Evolutionary conservation across 2,888 invertebrate species (phyloP).

Genomic region (Hoplodrina blanda): DNA sequence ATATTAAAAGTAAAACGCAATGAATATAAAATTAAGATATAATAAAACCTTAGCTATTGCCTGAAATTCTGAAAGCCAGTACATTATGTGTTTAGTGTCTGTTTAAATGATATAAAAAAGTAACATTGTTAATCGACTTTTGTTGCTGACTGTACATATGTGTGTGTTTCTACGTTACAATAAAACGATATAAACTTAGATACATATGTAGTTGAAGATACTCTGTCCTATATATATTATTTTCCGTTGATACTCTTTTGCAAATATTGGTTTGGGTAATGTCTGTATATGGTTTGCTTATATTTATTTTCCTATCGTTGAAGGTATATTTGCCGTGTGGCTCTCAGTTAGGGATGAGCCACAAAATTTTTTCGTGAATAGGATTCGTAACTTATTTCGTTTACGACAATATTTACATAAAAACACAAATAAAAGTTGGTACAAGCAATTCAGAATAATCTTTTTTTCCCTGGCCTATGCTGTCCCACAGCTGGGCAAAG

Average conservation of each 20-base stretch:
- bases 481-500: too few relatives aligned
- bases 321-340: slow-evolving; percentile 14
- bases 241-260: slow-evolving; percentile 2
- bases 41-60: too few relatives aligned
- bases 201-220: neutral
- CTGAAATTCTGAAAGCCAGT: too few relatives aligned
- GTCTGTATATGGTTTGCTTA: slow-evolving; percentile 8
- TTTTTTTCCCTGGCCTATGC: too few relatives aligned
- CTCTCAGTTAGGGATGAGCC: neutral
- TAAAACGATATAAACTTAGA: neutral
- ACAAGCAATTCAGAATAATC: too few relatives aligned
- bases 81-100: too few relatives aligned
- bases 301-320: slow-evolving; percentile 27
- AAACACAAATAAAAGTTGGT: too few relatives aligned
- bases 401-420: neutral
- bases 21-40: too few relatives aligned
- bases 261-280: slow-evolving; percentile 37
- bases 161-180: neutral
- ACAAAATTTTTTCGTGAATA: neutral
- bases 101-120: too few relatives aligned
- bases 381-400: neutral
- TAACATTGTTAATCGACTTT: too few relatives aligned
- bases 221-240: slow-evolving; percentile 10
- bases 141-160: too few relatives aligned
- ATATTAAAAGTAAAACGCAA: too few relatives aligned